Base-by-base conservation (phyloP, 2,797 vertebrate genomes). In the Manis javanica region DNA sequence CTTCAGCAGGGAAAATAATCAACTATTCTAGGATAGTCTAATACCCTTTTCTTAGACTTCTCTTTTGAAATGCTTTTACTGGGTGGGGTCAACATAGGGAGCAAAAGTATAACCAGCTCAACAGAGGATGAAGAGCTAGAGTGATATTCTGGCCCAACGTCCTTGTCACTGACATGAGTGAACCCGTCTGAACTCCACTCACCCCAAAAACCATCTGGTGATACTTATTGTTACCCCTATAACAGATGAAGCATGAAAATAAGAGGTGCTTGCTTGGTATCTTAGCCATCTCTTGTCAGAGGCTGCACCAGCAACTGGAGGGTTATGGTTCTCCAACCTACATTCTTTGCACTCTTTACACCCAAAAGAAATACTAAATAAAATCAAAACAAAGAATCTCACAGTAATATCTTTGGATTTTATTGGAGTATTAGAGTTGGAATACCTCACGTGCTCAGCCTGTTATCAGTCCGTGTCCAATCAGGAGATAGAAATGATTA, bases 1-100 rank as follows among this genome's bases (percentile, higher is more conserved):
- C 82, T 77, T 68, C 21, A 87, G 21, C 31, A 74, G 61, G 14
- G 39, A 29, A 66, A 87, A 87, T 31, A 81, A 77, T 31, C 15
- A 55, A 90, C 14, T 79, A 23, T 66, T 21, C 34, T 64, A 46
- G 6, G 34, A 75, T 81, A 61, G 5, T 46, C 46, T 46, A 46
- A 64, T 63, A 78, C 75, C 89, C 7, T 57, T 92, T 66, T 19
- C 29, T 92, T 64, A 39, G 59, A 34, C 15, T 92, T 64, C 51
- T 64, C 7, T 84, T 81, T 84, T 71, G 64, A 90, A 94, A 86
- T 59, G 66, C 61, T 85, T 92, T 88, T 84, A 61, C 29, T 37
- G 53, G 23, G 59, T 78, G 26, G 21, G 15, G 31, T 85, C 34
- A 84, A 90, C 59, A 18, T 16, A 57, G 24, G 68, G 53, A 66